Evolutionary conservation across 2,888 invertebrate genomes (phyloP), one percentile per base, ranked within the genome.

Genomic region (Polia nebulosa): DNA sequence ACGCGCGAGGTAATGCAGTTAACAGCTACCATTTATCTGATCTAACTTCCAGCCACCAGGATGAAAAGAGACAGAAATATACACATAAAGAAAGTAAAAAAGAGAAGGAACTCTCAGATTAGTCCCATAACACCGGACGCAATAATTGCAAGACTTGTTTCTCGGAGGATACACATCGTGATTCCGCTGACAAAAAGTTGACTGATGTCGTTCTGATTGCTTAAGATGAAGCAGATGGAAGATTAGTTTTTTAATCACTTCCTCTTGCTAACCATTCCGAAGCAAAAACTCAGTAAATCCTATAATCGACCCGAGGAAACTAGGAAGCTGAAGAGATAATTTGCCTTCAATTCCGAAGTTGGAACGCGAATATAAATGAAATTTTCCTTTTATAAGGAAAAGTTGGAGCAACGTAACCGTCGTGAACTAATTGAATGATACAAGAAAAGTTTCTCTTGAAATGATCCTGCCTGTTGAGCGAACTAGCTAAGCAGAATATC

Each of bases 81-180:
- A 32, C 9, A 47, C 1, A 41, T 13, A 5, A 20, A 8, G 7
- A 36, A 52, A 20, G 69, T n/a, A 25, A 58, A 63, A 74, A 45
- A 53, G 65, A 58, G 75, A 68, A 4, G 20, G 32, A 52, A 66
- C 27, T 20, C n/a, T 55, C 53, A 63, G 67, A 73, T 76, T 78
- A 74, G 59, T 39, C 55, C 58, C 62, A 47, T 69, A 78, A 60
- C 72, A 78, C 72, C 85, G 85, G 81, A 83, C 73, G 81, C 45
- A 41, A 70, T 84, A 83, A 84, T 84, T 82, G 70, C 53, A 68
- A 69, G 68, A 62, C 73, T 70, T 64, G 76, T 74, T 72, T 65
- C 71, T 79, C 25, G 36, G 49, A 79, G 72, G 84, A 82, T 64
- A 74, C 75, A 71, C 67, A 70, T 56, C 41, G 61, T 73, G 67